Evolutionary conservation across 1,140 invertebrate genomes (phyloP), one percentile per base, ranked within the genome.

Genomic region (Bradysia coprophila): DNA sequence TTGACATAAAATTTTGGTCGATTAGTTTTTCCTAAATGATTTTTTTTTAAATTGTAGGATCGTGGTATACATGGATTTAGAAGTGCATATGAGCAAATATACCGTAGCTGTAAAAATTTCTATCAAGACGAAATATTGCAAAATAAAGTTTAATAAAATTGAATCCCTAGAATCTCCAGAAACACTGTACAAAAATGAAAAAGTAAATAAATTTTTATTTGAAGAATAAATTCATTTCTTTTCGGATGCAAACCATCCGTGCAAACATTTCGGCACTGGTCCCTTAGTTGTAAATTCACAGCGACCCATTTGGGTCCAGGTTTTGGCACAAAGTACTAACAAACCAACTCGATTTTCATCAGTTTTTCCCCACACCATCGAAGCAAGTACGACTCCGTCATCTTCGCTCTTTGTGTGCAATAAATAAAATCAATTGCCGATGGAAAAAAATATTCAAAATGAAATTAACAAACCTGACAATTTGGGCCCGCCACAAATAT

Each of bases 201-300:
- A n/a, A n/a, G n/a, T n/a, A n/a, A n/a, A n/a, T n/a, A n/a, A n/a
- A n/a, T n/a, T n/a, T n/a, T n/a, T n/a, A n/a, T n/a, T n/a, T n/a
- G n/a, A n/a, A n/a, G n/a, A n/a, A n/a, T n/a, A n/a, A n/a, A n/a
- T n/a, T n/a, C n/a, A n/a, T n/a, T n/a, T n/a, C n/a, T n/a, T n/a
- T n/a, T n/a, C n/a, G n/a, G n/a, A n/a, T n/a, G n/a, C n/a, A 59
- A 80, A 86, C 81, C 81, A 85, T 11, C 82, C 81, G 50, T 86
- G 81, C 5, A 86, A 57, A 57, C 81, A 84, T 57, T 85, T 85
- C 24, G 82, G 80, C 28, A 78, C 75, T 3, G 78, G 74, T 39
- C 76, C 71, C 18, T 73, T 71, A 4, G 81, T 79, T 0, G 59
- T 53, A 49, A 85, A 86, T 21, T 62, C 71, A 18, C 69, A 70